Base-by-base conservation (phyloP, 2,113 vertebrate species). In the Anser cygnoides region DNA sequence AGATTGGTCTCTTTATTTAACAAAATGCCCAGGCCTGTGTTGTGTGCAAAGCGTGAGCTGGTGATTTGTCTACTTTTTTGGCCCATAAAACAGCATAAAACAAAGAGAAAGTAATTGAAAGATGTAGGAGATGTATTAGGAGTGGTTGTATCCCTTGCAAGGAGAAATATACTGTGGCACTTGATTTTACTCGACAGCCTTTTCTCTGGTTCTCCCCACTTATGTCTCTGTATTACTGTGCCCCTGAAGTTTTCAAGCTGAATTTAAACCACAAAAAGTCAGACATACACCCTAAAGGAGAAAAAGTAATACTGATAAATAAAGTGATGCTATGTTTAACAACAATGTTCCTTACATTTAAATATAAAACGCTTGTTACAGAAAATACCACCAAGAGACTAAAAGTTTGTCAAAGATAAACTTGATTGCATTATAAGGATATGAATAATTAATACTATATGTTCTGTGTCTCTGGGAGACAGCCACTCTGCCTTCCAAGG, bases 401-500 rank as follows among this genome's bases (percentile, higher is more conserved):
- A 41, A 26, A 70, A 80, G 21, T 57, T 87, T 63, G 76, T 77
- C 67, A 80, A 13, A 80, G 35, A 89, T 28, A 67, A 68, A 76
- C 16, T 16, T 19, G 43, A 86, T 14, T 65, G 59, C 63, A 28
- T 80, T 89, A 73, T 65, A 73, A 65, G 85, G 80, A 50, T 35
- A 61, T 23, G 9, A 28, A 80, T 80, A 91, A 92, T 79, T 67
- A 67, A 79, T 46, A 65, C 63, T 55, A 20, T 46, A 23, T 0
- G 0, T 55, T 88, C 57, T 79, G 46, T 2, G 6, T 49, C 67
- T 63, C 80, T 62, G 23, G 18, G 52, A 94, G 57, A 79, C 46
- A 86, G 79, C 21, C 90, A 68, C 1, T 1, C 43, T 76, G 72
- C 72, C 59, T 91, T 84, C 58, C 95, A 95, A 92, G 90, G 95